Base-by-base conservation (phyloP, 1,140 invertebrate species). In the Drosophila ficusphila region DNA sequence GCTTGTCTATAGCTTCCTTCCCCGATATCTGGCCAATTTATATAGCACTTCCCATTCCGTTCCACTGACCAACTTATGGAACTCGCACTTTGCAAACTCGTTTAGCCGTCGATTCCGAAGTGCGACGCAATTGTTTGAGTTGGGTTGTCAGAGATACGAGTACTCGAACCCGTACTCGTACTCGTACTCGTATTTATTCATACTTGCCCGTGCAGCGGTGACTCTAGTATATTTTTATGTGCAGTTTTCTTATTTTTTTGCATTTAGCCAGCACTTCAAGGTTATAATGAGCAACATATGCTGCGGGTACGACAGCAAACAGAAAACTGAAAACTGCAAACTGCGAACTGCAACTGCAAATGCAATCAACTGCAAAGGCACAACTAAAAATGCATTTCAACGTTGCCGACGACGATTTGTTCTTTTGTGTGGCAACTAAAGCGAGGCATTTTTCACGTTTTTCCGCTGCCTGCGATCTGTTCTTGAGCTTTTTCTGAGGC, bases 241-340 rank as follows among this genome's bases (percentile, higher is more conserved):
- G 41, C 47, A 56, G 48, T 70, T 69, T 29, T 27, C 39, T 39
- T 62, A 34, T 38, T 25, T 29, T 71, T 49, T 57, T 72, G 51
- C 60, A 61, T 78, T 78, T 61, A 38, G 36, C 42, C 36, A 79
- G 38, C 69, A 78, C 61, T 81, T 81, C 82, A 86, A 86, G 81
- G 81, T 85, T 85, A 77, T 56, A 76, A 76, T 88, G 82, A 85
- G 79, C 74, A 74, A 76, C 71, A 76, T 76, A 79, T 79, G 79
- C 81, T 86, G 76, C 65, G 58, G 60, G 54, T 52, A 52, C 21
- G 54, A 27, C 52, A 56, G 58, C 44, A 57, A 42, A n/a, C n/a
- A n/a, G n/a, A n/a, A n/a, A n/a, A n/a, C n/a, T n/a, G n/a, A n/a
- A n/a, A n/a, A n/a, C n/a, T n/a, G n/a, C n/a, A n/a, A 33, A 54